Base-by-base conservation (phyloP, 2,797 vertebrate genomes). In the Jordanella pulchra region DNA sequence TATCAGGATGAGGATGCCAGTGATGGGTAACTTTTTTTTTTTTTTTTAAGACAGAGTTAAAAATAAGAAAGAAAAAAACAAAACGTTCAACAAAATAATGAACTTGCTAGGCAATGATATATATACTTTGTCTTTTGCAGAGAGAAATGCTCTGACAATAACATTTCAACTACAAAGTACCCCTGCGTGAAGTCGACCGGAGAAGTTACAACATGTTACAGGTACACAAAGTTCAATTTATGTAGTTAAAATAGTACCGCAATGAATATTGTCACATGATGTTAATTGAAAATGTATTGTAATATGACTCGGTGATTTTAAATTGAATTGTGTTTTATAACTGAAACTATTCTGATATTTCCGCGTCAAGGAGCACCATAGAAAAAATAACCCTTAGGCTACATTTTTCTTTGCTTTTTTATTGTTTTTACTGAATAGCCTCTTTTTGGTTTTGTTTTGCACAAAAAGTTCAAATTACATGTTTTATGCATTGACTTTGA, bases 141-240 rank as follows among this genome's bases (percentile, higher is more conserved):
- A 78, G 97, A 96, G 79, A 89, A 94, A 67, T 99, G 97, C 84
- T 95, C 96, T 0, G 97, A 99, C 79, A 96, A 91, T 88, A 97
- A 96, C 82, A 93, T 98, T 75, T 94, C 95, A 23, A 98, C 97
- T 6, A 96, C 94, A 3, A 95, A 94, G 60, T 99, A 99, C 74
- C 95, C 96, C 4, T 99, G 97, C 78, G 86, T 97, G 80, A 98
- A 97, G 77, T 72, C 96, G 55, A 94, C 94, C 1, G 97, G 97
- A 42, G 97, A 97, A 86, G 88, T 97, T 61, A 91, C 97, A 44
- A 97, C 97, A 65, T 99, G 97, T 85, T 97, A 97, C 95, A 98
- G 96, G 97, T 99, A 94, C 27, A 72, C 51, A 25, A 28, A 21
- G 39, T 27, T 12, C 10, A 17, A 23, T 56, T 6, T 50, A 23